Evolutionary conservation across 2,797 vertebrate genomes (phyloP).

Genomic region (Artibeus lituratus): DNA sequence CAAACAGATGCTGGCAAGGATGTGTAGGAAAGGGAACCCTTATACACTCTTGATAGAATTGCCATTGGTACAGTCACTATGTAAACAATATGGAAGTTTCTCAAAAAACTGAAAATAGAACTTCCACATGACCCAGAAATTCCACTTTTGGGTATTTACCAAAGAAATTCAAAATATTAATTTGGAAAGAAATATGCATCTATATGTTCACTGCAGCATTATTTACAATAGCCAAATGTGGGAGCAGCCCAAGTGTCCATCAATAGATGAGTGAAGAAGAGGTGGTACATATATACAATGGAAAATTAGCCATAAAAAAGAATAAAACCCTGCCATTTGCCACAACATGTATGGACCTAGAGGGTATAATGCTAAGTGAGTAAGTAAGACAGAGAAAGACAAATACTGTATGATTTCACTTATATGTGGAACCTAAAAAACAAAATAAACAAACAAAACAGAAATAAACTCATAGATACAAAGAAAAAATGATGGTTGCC

Average conservation of each 20-base stretch:
- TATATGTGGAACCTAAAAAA: no score
- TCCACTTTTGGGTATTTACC: not conserved
- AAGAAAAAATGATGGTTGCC: not conserved
- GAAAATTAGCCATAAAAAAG: not conserved
- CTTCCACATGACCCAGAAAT: not conserved
- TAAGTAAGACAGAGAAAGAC: no score
- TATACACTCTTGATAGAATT: not conserved
- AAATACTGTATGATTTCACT: no score
- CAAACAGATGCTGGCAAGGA: not conserved
- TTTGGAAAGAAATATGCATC: not conserved
- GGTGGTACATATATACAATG: no score
- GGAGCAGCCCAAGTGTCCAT: not conserved
- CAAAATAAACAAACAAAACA: no score
- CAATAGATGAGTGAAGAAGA: not conserved
- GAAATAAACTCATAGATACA: no score
- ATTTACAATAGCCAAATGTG: not conserved
- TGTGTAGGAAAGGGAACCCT: not conserved
- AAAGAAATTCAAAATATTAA: not conserved
- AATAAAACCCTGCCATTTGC: not conserved
- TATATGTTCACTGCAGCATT: not conserved
- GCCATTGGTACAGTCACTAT: not conserved
- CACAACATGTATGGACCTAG: not conserved
- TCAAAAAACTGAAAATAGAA: not conserved
- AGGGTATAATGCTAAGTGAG: not conserved
- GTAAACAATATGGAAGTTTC: not conserved